Conservation (phyloP, 2,797 vertebrate genomes). For the Nannoperca obscura region DNA sequence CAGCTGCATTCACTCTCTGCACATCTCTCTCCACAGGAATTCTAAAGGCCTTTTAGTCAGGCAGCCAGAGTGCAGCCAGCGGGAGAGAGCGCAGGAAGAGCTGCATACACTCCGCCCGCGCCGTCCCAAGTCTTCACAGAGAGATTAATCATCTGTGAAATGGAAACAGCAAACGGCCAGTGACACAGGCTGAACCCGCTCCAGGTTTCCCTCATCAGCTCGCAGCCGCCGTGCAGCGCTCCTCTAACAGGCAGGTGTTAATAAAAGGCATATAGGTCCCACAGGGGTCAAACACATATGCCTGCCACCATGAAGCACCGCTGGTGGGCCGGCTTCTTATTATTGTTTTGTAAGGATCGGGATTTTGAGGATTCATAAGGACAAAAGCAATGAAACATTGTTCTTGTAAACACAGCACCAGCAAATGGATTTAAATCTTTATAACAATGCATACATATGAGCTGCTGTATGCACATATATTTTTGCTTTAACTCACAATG, state of each 20-base stretch:
- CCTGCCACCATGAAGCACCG: slow-evolving; percentile 79
- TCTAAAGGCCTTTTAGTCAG: slow-evolving; percentile 99
- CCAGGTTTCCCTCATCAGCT: slow-evolving; percentile 99
- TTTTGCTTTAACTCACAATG: slow-evolving; percentile 22
- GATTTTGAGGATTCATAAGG: slow-evolving; percentile 73
- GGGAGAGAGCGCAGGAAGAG: slow-evolving; percentile 95
- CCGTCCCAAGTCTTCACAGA: slow-evolving; percentile 92
- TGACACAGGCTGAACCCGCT: slow-evolving; percentile 99
- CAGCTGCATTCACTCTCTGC: slow-evolving; percentile 99
- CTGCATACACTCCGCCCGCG: slow-evolving; percentile 89
- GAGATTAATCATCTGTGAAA: slow-evolving; percentile 99
- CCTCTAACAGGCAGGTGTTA: slow-evolving; percentile 99
- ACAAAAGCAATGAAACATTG: slow-evolving; percentile 76
- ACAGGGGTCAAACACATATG: slow-evolving; percentile 90
- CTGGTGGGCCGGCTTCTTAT: slow-evolving; percentile 78
- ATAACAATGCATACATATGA: slow-evolving; percentile 64
- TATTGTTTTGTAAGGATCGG: slow-evolving; percentile 82
- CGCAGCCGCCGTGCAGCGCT: slow-evolving; percentile 90
- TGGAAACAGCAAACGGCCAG: slow-evolving; percentile 99
- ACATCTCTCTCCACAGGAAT: slow-evolving; percentile 99
- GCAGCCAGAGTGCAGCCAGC: slow-evolving; percentile 96
- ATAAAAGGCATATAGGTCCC: slow-evolving; percentile 97
- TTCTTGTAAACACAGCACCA: slow-evolving; percentile 69
- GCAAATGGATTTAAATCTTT: slow-evolving; percentile 67
- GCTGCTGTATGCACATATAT: slow-evolving; percentile 37